Evolutionary conservation across 2,113 vertebrate species (phyloP).

Genomic region (Dolichotis patagonum): DNA sequence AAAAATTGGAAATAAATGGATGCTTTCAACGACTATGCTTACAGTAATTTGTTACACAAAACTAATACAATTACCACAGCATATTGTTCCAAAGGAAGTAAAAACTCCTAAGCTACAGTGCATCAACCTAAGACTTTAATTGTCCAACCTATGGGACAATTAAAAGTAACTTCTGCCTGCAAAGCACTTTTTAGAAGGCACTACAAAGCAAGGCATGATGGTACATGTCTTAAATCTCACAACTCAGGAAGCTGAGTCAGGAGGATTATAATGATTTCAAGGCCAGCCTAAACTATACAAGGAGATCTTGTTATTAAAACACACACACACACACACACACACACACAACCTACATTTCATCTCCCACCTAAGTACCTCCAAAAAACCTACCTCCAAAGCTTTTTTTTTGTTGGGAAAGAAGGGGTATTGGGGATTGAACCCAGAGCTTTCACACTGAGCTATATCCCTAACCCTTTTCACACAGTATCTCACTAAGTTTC

Average conservation of each 20-base stretch:
- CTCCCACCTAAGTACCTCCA: neutral
- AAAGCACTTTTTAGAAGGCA: neutral
- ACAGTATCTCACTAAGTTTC: neutral
- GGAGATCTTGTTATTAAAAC: neutral
- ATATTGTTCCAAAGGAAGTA: neutral
- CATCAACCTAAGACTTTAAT: neutral
- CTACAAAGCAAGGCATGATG: neutral
- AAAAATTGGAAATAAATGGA: neutral
- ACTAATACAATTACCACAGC: neutral
- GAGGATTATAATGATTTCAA: neutral
- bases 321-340: neutral
- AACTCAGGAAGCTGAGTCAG: neutral
- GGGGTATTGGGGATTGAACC: neutral
- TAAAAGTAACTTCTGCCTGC: neutral
- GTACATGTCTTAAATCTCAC: neutral
- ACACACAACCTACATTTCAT: neutral
- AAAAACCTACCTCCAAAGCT: neutral
- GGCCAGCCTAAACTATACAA: neutral
- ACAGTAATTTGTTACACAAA: neutral
- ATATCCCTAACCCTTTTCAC: neutral
- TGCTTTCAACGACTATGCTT: neutral
- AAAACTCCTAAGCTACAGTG: neutral
- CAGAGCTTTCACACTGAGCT: neutral
- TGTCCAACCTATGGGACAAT: neutral
- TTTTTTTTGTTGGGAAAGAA: neutral